Base-by-base conservation (phyloP, 2,113 vertebrate genomes). In the Carlito syrichta region DNA sequence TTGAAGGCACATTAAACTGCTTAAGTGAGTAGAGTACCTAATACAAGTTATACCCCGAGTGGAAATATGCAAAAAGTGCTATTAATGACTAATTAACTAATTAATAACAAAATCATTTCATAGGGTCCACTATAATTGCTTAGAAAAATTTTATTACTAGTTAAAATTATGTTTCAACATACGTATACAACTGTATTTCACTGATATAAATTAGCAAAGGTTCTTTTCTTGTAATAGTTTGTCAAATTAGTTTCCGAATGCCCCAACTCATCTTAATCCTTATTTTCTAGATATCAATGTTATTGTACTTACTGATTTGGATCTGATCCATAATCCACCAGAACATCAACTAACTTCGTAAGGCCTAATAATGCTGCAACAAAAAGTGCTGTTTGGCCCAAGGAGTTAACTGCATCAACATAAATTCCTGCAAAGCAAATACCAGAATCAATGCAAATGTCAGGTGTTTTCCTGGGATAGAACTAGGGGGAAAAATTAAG, bases 351-450 rank as follows among this genome's bases (percentile, higher is more conserved):
- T 19, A 99, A 84, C 86, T 98, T 98, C 4, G 73, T 83, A 52
- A 99, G 98, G 35, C 99, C 99, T n/a, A 99, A 96, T 76, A 99
- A 98, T 0, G 99, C 98, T 2, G 99, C 99, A 19, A 96, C 98
- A 96, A 99, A 99, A 40, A 99, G 98, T 4, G 98, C 76, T 1
- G 99, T 99, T 48, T 99, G 99, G 8, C 99, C 99, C 89, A 98
- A 79, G 56, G 99, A 98, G 94, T 99, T 99, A 17, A 98, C 88
- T 5, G 98, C 96, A 98, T 99, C 98, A 11, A 99, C 98, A 86
- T 95, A 97, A 92, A 99, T 48, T 83, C 99, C 99, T 99, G 85
- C 4, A 95, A 95, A 84, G 16, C 50, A 97, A 98, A 89, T 4
- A 60, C 6, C 50, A 94, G 0, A 23, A 79, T 69, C 23, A 95